Conservation (phyloP, 2,113 vertebrate species). For the Phyllostomus discolor region DNA sequence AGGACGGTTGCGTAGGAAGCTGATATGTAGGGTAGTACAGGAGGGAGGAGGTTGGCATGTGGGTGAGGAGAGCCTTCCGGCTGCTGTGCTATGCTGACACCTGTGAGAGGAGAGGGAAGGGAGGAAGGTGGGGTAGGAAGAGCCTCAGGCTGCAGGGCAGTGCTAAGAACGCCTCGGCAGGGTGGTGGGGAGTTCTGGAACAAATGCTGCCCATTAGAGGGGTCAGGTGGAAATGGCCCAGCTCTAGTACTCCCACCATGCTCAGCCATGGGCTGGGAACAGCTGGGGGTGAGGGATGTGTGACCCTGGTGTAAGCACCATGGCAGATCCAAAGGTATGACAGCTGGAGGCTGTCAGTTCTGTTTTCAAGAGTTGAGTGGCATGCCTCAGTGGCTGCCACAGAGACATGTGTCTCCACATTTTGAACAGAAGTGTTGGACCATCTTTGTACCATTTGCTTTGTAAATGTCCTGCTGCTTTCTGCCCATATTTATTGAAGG, state of each 20-base stretch:
- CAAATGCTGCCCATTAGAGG: fast-evolving
- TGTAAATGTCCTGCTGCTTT: neutral
- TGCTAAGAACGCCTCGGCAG: neutral
- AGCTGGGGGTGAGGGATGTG: neutral
- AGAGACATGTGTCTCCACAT: neutral
- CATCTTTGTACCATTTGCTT: neutral
- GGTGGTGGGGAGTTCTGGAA: neutral
- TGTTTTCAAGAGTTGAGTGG: neutral
- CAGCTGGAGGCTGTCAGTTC: neutral
- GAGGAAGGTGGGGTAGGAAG: neutral
- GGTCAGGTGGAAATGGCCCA: neutral
- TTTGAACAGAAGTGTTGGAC: neutral
- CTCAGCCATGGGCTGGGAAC: neutral
- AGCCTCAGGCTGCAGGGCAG: neutral
- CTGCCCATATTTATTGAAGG: neutral
- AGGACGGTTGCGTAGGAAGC: neutral
- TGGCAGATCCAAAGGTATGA: neutral
- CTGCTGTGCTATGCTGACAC: too few species aligned
- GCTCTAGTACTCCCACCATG: neutral
- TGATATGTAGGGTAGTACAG: neutral
- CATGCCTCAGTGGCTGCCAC: neutral
- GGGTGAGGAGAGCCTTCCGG: neutral
- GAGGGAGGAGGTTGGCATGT: neutral
- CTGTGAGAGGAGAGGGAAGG: neutral
- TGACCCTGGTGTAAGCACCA: neutral